Evolutionary conservation across 1,140 invertebrate genomes (phyloP), one percentile per base, ranked within the genome.

Genomic region (Heliconius hermathena): DNA sequence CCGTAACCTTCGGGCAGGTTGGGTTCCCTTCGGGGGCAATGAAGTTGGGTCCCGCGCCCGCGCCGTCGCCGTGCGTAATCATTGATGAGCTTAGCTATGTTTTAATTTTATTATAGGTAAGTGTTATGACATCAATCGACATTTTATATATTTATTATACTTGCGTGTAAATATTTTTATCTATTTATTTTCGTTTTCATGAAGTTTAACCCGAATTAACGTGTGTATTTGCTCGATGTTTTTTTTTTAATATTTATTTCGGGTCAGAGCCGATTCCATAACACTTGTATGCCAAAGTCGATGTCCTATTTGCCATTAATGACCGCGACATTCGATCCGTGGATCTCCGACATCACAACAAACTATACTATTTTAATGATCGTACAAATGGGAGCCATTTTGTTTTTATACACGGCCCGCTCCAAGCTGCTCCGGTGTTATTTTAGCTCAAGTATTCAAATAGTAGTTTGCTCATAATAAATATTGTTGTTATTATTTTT

Each of bases 81-180:
- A 91, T 93, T 88, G 90, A 93, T 93, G 92, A 94, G 93, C 93
- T 94, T 94, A 94, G 92, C 91, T 92, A 91, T 85, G 87, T 93
- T 93, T 94, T 93, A 92, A 89, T 93, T 93, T 94, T 94, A 93
- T 91, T 89, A 85, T 93, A 94, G 93, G 91, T 94, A 94, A 93
- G 91, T 94, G 93, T 94, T 94, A 94, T 90, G 88, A 92, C 91
- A 90, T 94, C 91, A 90, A 94, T 94, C 91, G 90, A 93, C 91
- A 91, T 92, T 91, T 91, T 94, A 92, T 92, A 91, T 91, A 87
- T 89, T 60, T 11, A 60, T 29, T 84, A 85, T 84, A 90, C 83
- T 87, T 89, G 87, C 85, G 81, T 91, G 90, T 91, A 93, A 87
- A 92, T 94, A 91, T 90, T 91, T 92, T 92, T 91, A 92, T 93